Conservation (phyloP, 2,113 vertebrate genomes). For the Rissa tridactyla region DNA sequence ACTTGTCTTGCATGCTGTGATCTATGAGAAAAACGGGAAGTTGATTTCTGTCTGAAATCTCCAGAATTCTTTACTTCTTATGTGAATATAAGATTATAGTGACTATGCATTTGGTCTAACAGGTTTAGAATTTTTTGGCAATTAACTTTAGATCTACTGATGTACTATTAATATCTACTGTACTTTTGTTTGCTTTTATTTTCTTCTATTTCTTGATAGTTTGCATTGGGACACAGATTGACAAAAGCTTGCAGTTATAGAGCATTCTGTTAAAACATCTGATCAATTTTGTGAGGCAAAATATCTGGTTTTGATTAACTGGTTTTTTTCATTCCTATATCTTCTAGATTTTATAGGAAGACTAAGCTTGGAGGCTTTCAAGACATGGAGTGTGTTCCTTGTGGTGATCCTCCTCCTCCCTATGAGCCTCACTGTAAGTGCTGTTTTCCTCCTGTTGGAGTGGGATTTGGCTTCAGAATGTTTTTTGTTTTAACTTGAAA, state of each 20-base stretch:
- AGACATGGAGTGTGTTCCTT: slow-evolving; percentile 96
- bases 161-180: background rate
- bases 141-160: background rate
- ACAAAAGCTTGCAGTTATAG: background rate
- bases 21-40: background rate
- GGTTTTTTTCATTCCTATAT: background rate
- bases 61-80: background rate
- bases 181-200: background rate
- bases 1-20: background rate
- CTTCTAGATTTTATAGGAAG: slow-evolving; percentile 92
- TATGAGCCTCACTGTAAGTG: slow-evolving; percentile 97
- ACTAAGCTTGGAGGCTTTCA: slow-evolving; percentile 96
- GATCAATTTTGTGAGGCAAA: background rate
- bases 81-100: background rate
- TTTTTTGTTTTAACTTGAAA: background rate
- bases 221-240: background rate
- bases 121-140: background rate
- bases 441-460: background rate
- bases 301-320: background rate
- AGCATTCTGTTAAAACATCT: background rate
- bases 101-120: background rate
- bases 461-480: background rate
- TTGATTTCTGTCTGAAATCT: background rate
- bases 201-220: background rate
- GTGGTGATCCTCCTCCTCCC: slow-evolving; percentile 91